phyloP scores from a whole-genome alignment of 2,888 invertebrate species.

The Tiliacea citrago region DNA sequence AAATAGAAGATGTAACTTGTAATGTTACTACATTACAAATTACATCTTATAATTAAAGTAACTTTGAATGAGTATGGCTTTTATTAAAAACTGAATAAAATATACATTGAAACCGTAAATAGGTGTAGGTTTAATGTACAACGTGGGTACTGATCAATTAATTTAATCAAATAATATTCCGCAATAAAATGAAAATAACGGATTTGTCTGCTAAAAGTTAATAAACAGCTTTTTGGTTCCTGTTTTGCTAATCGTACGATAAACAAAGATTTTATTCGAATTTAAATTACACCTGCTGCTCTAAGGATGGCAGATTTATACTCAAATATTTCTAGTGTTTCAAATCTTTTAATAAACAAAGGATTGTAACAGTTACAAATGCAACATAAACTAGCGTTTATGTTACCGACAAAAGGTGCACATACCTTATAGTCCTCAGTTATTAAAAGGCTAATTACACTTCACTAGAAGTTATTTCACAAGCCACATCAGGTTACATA shows the following conservation, averaged over 20 bases:
- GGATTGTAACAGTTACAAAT: neutral
- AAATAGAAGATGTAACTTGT: neutral
- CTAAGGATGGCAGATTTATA: neutral
- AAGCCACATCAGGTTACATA: slow-evolving; percentile 70
- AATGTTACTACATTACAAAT: neutral
- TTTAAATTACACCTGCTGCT: neutral
- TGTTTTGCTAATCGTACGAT: neutral
- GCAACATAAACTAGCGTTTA: slow-evolving; percentile 37
- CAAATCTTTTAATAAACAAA: slow-evolving; percentile 11
- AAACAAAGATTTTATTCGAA: neutral
- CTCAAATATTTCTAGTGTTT: neutral
- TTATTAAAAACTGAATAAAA: neutral
- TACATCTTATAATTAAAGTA: no score
- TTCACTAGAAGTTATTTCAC: slow-evolving; percentile 70
- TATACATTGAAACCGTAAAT: neutral
- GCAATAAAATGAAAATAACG: no score
- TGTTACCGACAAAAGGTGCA: slow-evolving; percentile 51
- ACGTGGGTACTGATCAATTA: neutral
- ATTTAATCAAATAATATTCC: neutral
- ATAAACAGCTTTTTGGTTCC: neutral
- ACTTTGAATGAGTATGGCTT: neutral
- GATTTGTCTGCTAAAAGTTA: neutral
- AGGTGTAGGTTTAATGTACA: no score
- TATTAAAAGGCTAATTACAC: slow-evolving; percentile 63
- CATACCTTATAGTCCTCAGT: slow-evolving; percentile 71